Evolutionary conservation across 2,113 vertebrate species (phyloP), one percentile per base, ranked within the genome.

Genomic region (Solea senegalensis): DNA sequence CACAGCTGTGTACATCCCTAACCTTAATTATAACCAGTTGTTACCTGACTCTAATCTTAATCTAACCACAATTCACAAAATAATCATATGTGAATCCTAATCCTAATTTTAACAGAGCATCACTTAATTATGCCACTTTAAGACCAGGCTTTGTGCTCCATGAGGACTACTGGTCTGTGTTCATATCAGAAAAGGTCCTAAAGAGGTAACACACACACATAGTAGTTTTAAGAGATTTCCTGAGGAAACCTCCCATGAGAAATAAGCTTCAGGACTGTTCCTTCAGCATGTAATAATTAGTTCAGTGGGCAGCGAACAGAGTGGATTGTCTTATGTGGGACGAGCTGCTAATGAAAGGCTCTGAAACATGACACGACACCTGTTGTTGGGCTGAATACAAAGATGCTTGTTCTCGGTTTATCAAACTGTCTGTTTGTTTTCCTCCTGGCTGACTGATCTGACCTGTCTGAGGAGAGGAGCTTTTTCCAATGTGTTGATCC

Each of bases 311-410:
- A 82, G 76, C 71, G 64, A 80, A 76, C 73, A 67, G 28, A 77
- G 74, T 72, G 83, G 49, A 80, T 82, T 89, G 81, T 86, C 76
- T 65, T 69, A 81, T 80, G 81, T 85, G 79, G 76, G 81, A 80
- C 46, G 74, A 49, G 60, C 55, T 65, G 69, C 69, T 86, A 76
- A 83, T 79, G 84, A 82, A 65, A 77, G 53, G 51, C 73, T 68
- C 65, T 81, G 81, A 88, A 89, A 88, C 80, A 74, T 74, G 83
- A 88, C 80, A 86, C 88, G 76, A 84, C 90, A 89, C 89, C 89
- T 90, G 86, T 59, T 88, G 83, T 86, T 81, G 74, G 65, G 56
- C 26, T 43, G n/a, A 56, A 84, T 53, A 89, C 78, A 89, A 87
- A 84, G 83, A 87, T 88, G 82, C 71, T 84, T 84, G 61, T 81